Evolutionary conservation across 2,888 invertebrate genomes (phyloP).

Genomic region (Philonicus albiceps): DNA sequence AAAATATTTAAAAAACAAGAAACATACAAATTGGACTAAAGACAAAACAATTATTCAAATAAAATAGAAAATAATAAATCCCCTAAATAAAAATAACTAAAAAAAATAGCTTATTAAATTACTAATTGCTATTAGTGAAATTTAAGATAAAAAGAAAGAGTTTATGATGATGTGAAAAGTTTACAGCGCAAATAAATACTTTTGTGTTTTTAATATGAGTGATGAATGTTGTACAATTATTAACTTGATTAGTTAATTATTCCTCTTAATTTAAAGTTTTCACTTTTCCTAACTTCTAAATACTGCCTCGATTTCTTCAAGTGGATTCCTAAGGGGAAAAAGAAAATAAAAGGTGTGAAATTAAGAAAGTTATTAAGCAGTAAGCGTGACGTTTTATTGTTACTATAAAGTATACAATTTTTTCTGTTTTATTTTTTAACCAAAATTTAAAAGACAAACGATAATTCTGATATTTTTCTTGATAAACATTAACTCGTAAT

Average conservation of each 20-base stretch:
- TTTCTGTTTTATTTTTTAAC: background rate
- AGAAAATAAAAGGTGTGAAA: slow-evolving; percentile 49
- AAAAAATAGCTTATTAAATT: background rate
- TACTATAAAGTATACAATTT: background rate
- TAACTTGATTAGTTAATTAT: background rate
- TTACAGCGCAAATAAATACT: slow-evolving; percentile 40
- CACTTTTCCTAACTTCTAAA: slow-evolving; percentile 60
- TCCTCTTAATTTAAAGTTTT: background rate
- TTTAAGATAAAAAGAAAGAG: background rate
- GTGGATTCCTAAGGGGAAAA: slow-evolving; percentile 61
- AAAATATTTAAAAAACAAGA: background rate
- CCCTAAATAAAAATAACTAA: background rate
- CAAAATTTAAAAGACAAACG: no score
- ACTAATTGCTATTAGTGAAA: background rate
- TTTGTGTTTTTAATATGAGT: background rate
- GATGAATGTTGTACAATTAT: slow-evolving; percentile 6
- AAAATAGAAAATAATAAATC: background rate
- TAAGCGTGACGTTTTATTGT: slow-evolving; percentile 26
- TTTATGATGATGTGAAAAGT: background rate
- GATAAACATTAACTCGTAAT: background rate
- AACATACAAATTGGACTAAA: background rate
- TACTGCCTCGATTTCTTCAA: slow-evolving; percentile 64
- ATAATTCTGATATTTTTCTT: background rate
- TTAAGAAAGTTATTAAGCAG: slow-evolving; percentile 41
- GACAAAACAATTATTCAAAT: background rate